Evolutionary conservation across 2,797 vertebrate genomes (phyloP).

Genomic region (Pygocentrus nattereri): DNA sequence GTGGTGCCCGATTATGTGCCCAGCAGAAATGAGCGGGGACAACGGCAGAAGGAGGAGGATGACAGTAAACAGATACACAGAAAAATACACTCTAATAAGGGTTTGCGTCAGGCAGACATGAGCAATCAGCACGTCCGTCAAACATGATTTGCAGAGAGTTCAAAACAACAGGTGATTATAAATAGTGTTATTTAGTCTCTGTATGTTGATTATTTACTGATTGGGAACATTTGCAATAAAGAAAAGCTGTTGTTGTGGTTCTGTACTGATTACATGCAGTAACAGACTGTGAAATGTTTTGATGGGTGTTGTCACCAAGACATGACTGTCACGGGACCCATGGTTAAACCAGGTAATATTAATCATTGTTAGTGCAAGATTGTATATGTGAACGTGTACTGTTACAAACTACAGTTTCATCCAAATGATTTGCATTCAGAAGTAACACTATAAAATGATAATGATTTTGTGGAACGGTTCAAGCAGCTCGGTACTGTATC

Average conservation of each 20-base stretch:
- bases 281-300: not conserved
- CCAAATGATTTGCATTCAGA: too few relatives aligned
- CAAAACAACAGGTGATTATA: slow-evolving; percentile 10
- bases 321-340: too few relatives aligned
- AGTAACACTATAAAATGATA: too few relatives aligned
- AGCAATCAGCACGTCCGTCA: not conserved
- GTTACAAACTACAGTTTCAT: too few relatives aligned
- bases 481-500: too few relatives aligned
- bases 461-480: too few relatives aligned
- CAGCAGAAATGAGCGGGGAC: not conserved
- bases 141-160: not conserved
- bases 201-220: slow-evolving; percentile 10
- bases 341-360: too few relatives aligned
- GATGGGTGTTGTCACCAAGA: too few relatives aligned
- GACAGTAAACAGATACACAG: slow-evolving; percentile 8
- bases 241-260: not conserved
- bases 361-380: too few relatives aligned
- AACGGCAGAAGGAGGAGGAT: not conserved
- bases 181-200: not conserved
- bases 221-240: not conserved
- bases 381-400: too few relatives aligned
- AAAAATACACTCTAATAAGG: not conserved
- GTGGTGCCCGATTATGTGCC: not conserved
- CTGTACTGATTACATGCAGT: not conserved
- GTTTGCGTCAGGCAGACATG: not conserved